Conservation (phyloP, 2,888 invertebrate species). For the Drosophila melanosoma region DNA sequence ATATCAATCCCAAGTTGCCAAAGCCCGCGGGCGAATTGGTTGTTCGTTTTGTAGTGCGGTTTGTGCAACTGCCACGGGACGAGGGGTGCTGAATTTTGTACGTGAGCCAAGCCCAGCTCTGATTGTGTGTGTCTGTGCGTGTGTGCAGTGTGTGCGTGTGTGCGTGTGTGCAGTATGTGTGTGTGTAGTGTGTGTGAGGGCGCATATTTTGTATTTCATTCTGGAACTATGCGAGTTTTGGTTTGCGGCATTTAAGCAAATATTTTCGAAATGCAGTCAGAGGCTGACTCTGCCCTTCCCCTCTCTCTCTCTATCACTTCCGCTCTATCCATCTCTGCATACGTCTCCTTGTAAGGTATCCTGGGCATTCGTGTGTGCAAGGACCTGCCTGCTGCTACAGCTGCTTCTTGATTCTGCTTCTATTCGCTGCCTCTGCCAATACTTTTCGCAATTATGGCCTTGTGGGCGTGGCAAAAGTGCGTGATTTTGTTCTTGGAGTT, state of each 20-base stretch:
- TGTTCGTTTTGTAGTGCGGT: constrained; percentile 71
- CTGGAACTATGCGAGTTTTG: constrained; percentile 75
- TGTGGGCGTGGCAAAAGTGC: constrained; percentile 51
- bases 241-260: constrained; percentile 80
- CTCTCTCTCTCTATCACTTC: accelerated
- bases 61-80: constrained; percentile 22
- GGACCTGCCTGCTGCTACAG: constrained; percentile 7
- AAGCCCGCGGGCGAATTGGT: constrained; percentile 71
- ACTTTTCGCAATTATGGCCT: constrained; percentile 61
- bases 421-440: constrained; percentile 13
- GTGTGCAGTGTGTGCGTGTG: constrained; percentile 17
- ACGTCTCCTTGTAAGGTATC: constrained; percentile 28
- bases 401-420: constrained; percentile 13
- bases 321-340: background rate
- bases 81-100: background rate
- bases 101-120: constrained; percentile 29
- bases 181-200: constrained; percentile 22
- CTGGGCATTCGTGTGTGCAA: constrained; percentile 29
- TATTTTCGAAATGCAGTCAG: constrained; percentile 71
- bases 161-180: constrained; percentile 9
- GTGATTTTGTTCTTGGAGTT: constrained; percentile 68
- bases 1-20: constrained; percentile 59
- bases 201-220: constrained; percentile 71
- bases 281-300: background rate
- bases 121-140: constrained; percentile 18